phyloP scores from a whole-genome alignment of 2,113 vertebrate species.

The Archilochus colubris region DNA sequence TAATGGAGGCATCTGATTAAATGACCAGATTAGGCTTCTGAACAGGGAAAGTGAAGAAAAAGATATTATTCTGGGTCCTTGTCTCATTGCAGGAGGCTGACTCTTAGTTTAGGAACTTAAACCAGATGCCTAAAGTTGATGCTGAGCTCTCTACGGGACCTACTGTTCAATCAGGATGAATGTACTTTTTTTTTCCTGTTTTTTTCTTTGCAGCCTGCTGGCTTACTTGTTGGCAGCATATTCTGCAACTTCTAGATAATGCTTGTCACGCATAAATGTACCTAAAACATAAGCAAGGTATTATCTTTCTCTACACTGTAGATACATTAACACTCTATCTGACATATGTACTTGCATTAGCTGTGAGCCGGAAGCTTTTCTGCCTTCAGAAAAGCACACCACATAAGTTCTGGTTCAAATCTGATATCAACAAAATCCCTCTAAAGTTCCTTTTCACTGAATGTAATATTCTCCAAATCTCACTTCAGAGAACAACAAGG shows the following conservation, averaged over 20 bases:
- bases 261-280: background rate
- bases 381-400: background rate
- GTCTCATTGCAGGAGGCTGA: background rate
- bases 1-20: background rate
- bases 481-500: constrained; percentile 36
- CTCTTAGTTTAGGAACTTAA: background rate
- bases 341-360: background rate
- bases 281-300: background rate
- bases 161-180: background rate
- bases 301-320: background rate
- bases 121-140: background rate
- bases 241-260: background rate
- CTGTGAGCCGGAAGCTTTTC: constrained; percentile 24
- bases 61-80: background rate
- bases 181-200: background rate
- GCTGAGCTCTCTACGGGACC: background rate
- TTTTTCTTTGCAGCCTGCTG: background rate
- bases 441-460: constrained; percentile 26
- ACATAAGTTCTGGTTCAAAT: background rate
- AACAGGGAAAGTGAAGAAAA: background rate
- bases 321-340: background rate
- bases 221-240: background rate
- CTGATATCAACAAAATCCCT: background rate
- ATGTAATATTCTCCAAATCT: constrained; percentile 24
- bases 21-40: background rate